Percentiles rank a stretch among this genome's conserved stretches.
phyloP scores from a whole-genome alignment of 2,797 vertebrate species.

The Distichodus sexfasciatus region DNA sequence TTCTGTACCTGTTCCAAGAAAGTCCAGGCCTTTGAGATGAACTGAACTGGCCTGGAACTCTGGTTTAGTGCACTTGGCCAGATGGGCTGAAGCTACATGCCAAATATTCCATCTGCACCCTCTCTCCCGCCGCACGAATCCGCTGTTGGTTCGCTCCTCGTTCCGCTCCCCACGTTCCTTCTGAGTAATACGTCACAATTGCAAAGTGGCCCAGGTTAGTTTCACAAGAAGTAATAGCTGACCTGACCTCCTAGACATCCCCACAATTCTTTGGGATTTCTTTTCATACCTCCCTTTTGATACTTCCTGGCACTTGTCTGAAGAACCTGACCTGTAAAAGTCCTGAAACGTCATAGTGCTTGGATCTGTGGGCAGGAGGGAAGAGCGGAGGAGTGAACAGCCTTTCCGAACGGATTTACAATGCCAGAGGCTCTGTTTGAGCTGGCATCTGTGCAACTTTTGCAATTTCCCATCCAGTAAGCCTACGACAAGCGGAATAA shows the following conservation, averaged over 20 bases:
- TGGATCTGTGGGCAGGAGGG: background rate
- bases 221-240: too few relatives aligned
- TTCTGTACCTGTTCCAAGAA: background rate
- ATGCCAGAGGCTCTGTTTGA: background rate
- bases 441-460: background rate
- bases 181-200: background rate
- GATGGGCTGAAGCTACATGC: constrained; percentile 3
- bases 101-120: constrained; percentile 7
- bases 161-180: background rate
- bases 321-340: background rate
- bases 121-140: background rate
- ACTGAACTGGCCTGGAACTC: background rate
- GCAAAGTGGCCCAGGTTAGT: background rate
- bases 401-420: background rate
- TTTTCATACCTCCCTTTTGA: too few relatives aligned
- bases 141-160: background rate
- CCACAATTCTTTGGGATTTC: background rate
- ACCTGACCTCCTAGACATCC: too few relatives aligned
- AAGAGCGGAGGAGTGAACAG: too few relatives aligned
- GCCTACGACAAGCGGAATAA: too few relatives aligned
- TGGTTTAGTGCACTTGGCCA: background rate
- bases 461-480: background rate
- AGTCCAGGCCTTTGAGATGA: background rate
- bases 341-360: background rate
- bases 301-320: too few relatives aligned